Evolutionary conservation across 2,888 invertebrate genomes (phyloP), one percentile per base, ranked within the genome.

Genomic region (Amphipoea lucens): DNA sequence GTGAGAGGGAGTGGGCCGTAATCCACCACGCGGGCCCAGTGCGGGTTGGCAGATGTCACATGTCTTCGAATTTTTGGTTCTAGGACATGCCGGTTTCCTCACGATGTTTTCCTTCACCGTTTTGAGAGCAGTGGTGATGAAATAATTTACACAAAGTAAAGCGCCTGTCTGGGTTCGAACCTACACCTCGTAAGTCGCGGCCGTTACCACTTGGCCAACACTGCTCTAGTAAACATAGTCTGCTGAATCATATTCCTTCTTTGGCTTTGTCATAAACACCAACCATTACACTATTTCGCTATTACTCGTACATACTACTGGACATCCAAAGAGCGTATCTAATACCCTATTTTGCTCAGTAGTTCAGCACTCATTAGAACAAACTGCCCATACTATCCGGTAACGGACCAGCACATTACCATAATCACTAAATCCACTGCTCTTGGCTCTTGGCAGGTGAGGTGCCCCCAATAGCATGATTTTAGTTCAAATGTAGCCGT

Each of bases 391-490:
- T 75, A 78, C n/a, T 63, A 20, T 23, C 14, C 45, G 6, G 66
- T 68, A 86, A 71, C 73, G 63, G 57, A 23, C 60, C 54, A 45
- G 54, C 5, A 23, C 23, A 87, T 85, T 87, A 87, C 36, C 74
- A 79, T 85, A 85, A 84, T 87, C 75, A 72, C 74, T 67, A 45
- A 48, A n/a, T 2, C 48, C 12, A 78, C 68, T 48, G 45, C 29
- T 60, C 14, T 65, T 48, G 45, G 14, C 40, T 54, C 83, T 74
- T 87, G 60, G 48, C 74, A 74, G 78, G 79, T 86, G 74, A 76
- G 11, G 9, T 84, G 76, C 54, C 87, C 84, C 36, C 76, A 84
- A 85, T 83, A 65, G 42, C 71, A 17, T 36, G 69, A 48, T 45
- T 42, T 84, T 76, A 67, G 40, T 20, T 17, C 62, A 75, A 83